phyloP scores from a whole-genome alignment of 2,797 vertebrate genomes.

The Knipowitschia caucasica region DNA sequence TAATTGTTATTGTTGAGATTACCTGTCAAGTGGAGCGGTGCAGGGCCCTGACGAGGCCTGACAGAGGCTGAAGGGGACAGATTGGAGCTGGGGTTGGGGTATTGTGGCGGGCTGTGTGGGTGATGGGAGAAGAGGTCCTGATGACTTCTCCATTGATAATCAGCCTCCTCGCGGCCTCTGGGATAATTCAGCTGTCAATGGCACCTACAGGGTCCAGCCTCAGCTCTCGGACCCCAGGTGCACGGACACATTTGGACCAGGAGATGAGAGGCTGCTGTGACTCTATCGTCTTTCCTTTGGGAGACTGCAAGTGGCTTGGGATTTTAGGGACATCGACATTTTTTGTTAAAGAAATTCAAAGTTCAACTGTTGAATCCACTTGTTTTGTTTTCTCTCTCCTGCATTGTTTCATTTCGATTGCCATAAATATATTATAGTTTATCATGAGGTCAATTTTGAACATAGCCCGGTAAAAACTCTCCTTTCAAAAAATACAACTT shows the following conservation, averaged over 20 bases:
- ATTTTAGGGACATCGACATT: neutral
- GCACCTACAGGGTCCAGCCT: constrained; percentile 86
- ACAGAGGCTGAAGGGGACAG: constrained; percentile 75
- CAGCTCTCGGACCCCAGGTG: constrained; percentile 87
- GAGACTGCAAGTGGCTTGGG: neutral
- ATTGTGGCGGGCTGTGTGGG: neutral
- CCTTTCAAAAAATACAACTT: no score
- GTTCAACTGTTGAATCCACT: neutral
- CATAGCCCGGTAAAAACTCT: no score
- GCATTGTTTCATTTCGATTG: no score
- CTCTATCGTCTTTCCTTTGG: neutral
- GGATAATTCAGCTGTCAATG: constrained; percentile 99
- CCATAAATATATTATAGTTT: no score
- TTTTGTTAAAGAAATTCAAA: neutral
- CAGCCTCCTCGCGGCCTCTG: constrained; percentile 88
- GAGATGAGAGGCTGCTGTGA: constrained; percentile 17
- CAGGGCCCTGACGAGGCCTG: constrained; percentile 91
- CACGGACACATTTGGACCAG: constrained; percentile 92
- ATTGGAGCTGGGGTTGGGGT: constrained; percentile 23
- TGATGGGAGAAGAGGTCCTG: constrained; percentile 61
- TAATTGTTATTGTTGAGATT: constrained; percentile 99
- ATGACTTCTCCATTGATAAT: constrained; percentile 99
- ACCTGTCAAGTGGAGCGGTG: constrained; percentile 90
- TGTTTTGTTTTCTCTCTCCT: no score
- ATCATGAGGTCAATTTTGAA: no score